Conservation (phyloP, 2,888 invertebrate species). For the Tetramorium bicarinatum region DNA sequence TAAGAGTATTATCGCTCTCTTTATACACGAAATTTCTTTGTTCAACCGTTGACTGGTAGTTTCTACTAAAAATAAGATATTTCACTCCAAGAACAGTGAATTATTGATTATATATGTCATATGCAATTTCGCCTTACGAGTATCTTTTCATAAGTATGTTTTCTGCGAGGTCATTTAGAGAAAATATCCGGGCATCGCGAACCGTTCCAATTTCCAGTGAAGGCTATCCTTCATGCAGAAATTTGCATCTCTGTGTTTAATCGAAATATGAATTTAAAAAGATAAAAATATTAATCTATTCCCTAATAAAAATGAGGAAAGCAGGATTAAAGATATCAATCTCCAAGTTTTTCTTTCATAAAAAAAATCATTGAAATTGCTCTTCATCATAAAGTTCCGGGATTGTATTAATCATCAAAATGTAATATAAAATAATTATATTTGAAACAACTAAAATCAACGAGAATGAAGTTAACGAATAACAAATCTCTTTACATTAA, state of each 20-base stretch:
- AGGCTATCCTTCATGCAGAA: background rate
- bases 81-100: slow-evolving; percentile 23
- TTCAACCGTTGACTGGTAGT: background rate
- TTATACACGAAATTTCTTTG: slow-evolving; percentile 21
- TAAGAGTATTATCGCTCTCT: slow-evolving; percentile 44
- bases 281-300: slow-evolving; percentile 20
- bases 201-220: slow-evolving; percentile 3
- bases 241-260: slow-evolving; percentile 25
- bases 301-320: background rate
- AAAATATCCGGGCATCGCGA: slow-evolving; percentile 22
- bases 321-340: background rate
- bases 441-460: background rate
- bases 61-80: background rate
- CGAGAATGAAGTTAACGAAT: background rate
- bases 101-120: slow-evolving; percentile 12
- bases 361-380: slow-evolving; percentile 3
- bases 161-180: slow-evolving; percentile 12
- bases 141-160: slow-evolving; percentile 12
- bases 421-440: background rate
- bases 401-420: background rate
- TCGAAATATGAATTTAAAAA: slow-evolving; percentile 35
- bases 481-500: background rate
- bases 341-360: slow-evolving; percentile 10
- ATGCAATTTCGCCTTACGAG: slow-evolving; percentile 24
- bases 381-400: background rate